Evolutionary conservation across 1,140 invertebrate genomes (phyloP).

Genomic region (Theocolax elegans): DNA sequence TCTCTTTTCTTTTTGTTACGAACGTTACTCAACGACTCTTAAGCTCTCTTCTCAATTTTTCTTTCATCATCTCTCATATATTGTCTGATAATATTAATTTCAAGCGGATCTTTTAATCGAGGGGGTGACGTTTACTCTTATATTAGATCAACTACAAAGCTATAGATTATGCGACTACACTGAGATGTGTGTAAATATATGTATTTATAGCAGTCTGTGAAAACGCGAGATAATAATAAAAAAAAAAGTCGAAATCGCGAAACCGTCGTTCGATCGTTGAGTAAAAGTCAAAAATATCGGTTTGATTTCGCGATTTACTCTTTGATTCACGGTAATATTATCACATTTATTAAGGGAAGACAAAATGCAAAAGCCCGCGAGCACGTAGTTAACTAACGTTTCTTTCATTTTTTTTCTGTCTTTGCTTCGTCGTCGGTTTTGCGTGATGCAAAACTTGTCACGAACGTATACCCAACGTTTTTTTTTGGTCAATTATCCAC

Average conservation of each 20-base stretch:
- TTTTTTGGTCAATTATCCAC: neutral
- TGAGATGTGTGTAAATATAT: conserved; percentile 4
- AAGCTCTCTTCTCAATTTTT: conserved; percentile 36
- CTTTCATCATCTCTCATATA: conserved; percentile 7
- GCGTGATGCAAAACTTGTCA: neutral
- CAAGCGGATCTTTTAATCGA: conserved; percentile 1
- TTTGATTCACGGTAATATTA: conserved; percentile 11
- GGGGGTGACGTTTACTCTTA: neutral
- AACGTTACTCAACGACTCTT: conserved; percentile 44
- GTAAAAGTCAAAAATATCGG: too few relatives aligned
- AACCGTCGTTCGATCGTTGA: conserved; percentile 13
- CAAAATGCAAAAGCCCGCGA: conserved; percentile 37
- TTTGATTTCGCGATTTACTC: conserved; percentile 15
- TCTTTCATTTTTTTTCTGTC: neutral
- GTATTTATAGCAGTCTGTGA: conserved; percentile 19
- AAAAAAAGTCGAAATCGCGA: conserved; percentile 21
- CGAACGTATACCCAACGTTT: neutral
- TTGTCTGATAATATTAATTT: conserved; percentile 14
- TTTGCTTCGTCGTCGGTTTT: neutral
- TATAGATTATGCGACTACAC: neutral
- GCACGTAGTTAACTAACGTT: conserved; percentile 10
- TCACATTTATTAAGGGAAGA: conserved; percentile 32
- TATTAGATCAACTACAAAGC: conserved; percentile 28
- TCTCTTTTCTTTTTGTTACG: conserved; percentile 1
- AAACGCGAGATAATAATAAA: too few relatives aligned